Conservation (phyloP, 2,888 invertebrate species). For the Griposia aprilina region DNA sequence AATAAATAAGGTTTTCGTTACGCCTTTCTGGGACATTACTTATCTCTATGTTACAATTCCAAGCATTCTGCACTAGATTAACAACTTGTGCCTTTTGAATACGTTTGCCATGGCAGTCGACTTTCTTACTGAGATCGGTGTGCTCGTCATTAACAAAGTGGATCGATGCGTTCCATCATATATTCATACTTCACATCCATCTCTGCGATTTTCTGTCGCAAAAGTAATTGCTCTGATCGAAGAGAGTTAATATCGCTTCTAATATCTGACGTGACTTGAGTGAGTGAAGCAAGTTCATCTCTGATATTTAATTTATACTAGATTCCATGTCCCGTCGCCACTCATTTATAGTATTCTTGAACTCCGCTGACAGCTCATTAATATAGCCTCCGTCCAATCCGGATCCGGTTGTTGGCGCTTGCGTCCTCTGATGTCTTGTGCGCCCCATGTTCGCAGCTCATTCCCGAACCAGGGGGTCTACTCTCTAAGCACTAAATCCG, state of each 20-base stretch:
- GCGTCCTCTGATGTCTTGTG: too few relatives aligned
- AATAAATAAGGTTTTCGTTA: neutral
- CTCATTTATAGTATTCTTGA: too few relatives aligned
- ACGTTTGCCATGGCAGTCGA: neutral
- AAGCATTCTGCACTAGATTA: neutral
- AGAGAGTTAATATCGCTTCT: conserved; percentile 1
- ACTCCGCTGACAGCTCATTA: too few relatives aligned
- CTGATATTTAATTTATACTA: neutral
- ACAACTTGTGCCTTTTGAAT: neutral
- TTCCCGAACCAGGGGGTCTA: too few relatives aligned
- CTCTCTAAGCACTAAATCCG: too few relatives aligned
- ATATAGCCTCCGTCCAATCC: too few relatives aligned
- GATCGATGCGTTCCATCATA: neutral
- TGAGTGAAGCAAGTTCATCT: neutral
- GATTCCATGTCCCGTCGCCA: too few relatives aligned
- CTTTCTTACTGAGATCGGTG: neutral
- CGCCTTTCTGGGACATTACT: neutral
- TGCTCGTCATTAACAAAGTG: neutral
- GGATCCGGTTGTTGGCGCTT: too few relatives aligned
- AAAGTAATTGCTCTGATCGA: neutral
- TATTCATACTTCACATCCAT: neutral
- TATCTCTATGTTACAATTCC: neutral
- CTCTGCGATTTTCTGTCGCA: neutral
- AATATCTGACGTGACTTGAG: conserved; percentile 5
- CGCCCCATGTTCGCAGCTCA: neutral